Conservation (phyloP, 2,888 invertebrate genomes). For the Tipula helvola region DNA sequence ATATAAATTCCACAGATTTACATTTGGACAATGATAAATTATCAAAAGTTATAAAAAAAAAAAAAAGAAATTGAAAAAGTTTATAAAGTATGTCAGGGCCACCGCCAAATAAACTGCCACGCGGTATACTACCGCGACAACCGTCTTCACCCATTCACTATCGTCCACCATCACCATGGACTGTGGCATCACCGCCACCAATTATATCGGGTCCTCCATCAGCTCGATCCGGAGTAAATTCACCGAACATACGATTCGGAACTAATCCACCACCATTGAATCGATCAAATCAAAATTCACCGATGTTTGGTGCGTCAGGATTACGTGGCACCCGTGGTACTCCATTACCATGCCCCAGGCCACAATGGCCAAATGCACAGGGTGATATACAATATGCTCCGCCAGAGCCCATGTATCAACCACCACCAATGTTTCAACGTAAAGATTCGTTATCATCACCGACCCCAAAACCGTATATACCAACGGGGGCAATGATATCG, state of each 20-base stretch:
- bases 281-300: slow-evolving; percentile 32
- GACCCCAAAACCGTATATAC: slow-evolving; percentile 35
- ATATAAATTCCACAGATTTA: background rate
- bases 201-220: slow-evolving; percentile 50
- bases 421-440: slow-evolving; percentile 28
- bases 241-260: slow-evolving; percentile 19
- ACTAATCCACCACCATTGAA: slow-evolving; percentile 23
- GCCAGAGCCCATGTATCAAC: slow-evolving; percentile 34
- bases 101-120: slow-evolving; percentile 8
- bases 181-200: slow-evolving; percentile 61
- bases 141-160: slow-evolving; percentile 50
- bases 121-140: background rate
- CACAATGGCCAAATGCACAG: slow-evolving; percentile 46
- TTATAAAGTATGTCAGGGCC: background rate
- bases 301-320: slow-evolving; percentile 38
- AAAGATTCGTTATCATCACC: slow-evolving; percentile 18
- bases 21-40: background rate
- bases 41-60: background rate
- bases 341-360: slow-evolving; percentile 51
- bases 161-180: slow-evolving; percentile 63
- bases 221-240: slow-evolving; percentile 30
- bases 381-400: slow-evolving; percentile 25
- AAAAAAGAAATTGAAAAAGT: background rate
- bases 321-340: slow-evolving; percentile 36
- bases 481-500: slow-evolving; percentile 44